Base-by-base conservation (phyloP, 2,113 vertebrate genomes). In the Pelobates fuscus region DNA sequence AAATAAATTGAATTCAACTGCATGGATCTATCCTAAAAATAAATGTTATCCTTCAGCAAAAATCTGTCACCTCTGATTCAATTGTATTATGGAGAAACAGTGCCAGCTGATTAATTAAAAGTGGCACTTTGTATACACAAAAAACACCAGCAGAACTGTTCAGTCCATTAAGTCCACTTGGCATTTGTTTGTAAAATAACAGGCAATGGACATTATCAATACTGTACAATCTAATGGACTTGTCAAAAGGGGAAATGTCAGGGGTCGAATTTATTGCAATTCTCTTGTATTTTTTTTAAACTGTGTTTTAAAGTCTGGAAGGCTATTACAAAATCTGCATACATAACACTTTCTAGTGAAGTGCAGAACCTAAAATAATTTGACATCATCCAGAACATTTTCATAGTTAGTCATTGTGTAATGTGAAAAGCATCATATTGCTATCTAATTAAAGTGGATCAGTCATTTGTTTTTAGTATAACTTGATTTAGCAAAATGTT, bases 191-290 rank as follows among this genome's bases (percentile, higher is more conserved):
- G 44, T n/a, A 72, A 63, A 18, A 63, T 25, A 72, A 71, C 29
- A 32, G 46, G 1, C 61, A 58, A 43, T 49, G 18, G 67, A 25
- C n/a, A 27, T 32, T 77, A 75, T 64, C 60, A 59, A 23, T 77
- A 80, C 70, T 85, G 78, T 67, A 79, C 49, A 77, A 81, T 76
- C 29, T 67, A 71, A 78, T 58, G 21, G 52, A 18, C 21, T 23
- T 55, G 52, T 52, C 24, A 15, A 14, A 49, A 54, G 55, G 18
- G 2, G 57, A 3, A 46, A 8, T 43, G 3, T 3, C 25, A 77
- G 21, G 41, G 15, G 30, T 43, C 15, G 12, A 18, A 3, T 23
- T 2, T 20, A 2, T 7, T 1, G 17, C 7, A 52, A 37, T 8
- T 49, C 10, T 17, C 5, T 49, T 49, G 5, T 46, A 17, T 17